These are phyloP conservation scores for Enteromius unitaeniatus DNA, from an alignment of 2,797 vertebrate species.

Conservation along the genomic window DNA sequence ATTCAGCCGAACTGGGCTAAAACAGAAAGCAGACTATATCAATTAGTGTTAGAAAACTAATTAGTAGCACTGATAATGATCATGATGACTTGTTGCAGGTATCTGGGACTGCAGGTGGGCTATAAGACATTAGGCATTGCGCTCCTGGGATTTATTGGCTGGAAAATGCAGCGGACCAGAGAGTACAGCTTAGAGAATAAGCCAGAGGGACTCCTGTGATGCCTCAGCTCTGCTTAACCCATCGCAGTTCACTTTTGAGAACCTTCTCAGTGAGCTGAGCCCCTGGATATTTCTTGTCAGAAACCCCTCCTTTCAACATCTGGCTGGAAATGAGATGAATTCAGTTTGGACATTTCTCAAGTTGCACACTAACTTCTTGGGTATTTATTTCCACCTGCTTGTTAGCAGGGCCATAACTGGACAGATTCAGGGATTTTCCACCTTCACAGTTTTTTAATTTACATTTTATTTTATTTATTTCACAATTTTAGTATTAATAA, in stretches of 20 bases:
- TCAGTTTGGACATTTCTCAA: constrained; percentile 14
- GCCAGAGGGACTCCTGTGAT: constrained; percentile 67
- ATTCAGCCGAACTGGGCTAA: background rate
- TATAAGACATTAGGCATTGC: constrained; percentile 86
- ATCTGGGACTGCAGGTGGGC: constrained; percentile 89
- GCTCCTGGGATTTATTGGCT: constrained; percentile 82
- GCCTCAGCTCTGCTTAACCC: background rate
- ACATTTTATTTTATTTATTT: too few relatives aligned
- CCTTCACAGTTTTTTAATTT: background rate
- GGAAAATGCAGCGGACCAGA: constrained; percentile 88
- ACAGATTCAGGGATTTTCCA: constrained; percentile 23
- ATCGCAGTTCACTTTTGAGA: background rate
- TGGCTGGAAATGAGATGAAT: constrained; percentile 15
- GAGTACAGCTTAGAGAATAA: constrained; percentile 88
- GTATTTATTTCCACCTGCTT: constrained; percentile 14
- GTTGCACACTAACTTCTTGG: constrained; percentile 4
- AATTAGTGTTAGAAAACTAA: background rate
- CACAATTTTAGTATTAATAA: constrained; percentile 16
- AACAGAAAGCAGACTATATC: background rate
- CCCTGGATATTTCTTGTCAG: constrained; percentile 29
- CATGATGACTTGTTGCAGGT: constrained; percentile 76
- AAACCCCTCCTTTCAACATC: constrained; percentile 17
- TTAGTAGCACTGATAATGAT: background rate
- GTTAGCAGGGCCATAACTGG: background rate
- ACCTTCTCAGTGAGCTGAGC: constrained; percentile 28